Evolutionary conservation across 2,888 invertebrate species (phyloP).

Genomic region (Conomelus anceps): DNA sequence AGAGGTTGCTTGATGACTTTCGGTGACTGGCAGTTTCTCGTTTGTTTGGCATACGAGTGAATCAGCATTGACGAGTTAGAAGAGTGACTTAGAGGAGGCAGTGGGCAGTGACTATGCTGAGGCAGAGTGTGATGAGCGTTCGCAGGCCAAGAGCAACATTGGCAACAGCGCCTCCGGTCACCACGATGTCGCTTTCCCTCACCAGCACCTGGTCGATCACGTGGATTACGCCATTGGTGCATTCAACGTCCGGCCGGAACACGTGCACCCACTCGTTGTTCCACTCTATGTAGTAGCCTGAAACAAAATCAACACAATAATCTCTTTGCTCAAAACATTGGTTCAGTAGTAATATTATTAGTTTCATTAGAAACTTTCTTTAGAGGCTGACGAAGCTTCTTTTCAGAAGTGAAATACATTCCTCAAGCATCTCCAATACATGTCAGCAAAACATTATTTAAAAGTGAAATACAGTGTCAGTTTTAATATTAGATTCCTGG

Average conservation of each 20-base stretch:
- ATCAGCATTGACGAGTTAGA: background rate
- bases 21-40: background rate
- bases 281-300: slow-evolving; percentile 82
- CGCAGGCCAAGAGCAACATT: slow-evolving; percentile 15
- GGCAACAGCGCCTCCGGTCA: slow-evolving; percentile 38
- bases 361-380: no score
- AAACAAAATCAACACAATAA: slow-evolving; percentile 30
- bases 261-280: slow-evolving; percentile 76
- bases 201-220: slow-evolving; percentile 85
- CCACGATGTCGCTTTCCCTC: slow-evolving; percentile 74
- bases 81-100: slow-evolving; percentile 16
- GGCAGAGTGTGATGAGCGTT: slow-evolving; percentile 17
- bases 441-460: no score
- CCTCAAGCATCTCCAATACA: no score
- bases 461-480: no score
- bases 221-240: slow-evolving; percentile 93
- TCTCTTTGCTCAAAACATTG: background rate
- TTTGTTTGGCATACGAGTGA: no score
- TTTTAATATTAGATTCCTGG: no score
- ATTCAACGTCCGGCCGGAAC: slow-evolving; percentile 85
- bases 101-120: slow-evolving; percentile 21
- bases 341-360: no score
- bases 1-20: background rate
- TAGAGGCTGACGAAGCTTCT: no score
- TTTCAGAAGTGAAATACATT: no score